phyloP scores from a whole-genome alignment of 2,888 invertebrate genomes.

The Erebia aethiops region DNA sequence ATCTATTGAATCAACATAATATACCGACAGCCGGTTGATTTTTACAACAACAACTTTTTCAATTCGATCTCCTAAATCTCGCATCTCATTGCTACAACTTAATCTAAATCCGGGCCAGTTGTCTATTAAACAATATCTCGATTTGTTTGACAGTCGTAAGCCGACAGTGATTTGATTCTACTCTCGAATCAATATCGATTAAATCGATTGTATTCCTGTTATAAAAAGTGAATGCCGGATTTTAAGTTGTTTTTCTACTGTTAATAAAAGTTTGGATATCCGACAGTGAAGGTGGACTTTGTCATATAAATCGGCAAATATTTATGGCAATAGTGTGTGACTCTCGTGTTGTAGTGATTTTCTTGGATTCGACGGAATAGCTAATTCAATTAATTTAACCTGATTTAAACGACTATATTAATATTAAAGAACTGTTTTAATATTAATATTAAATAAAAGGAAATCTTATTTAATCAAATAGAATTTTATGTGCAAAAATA shows the following conservation, averaged over 20 bases:
- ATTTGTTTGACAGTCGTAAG: background rate
- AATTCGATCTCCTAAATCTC: background rate
- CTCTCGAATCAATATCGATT: slow-evolving; percentile 1
- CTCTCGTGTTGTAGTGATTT: background rate
- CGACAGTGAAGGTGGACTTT: slow-evolving; percentile 5
- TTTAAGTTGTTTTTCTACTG: background rate
- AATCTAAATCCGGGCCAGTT: background rate
- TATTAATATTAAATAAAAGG: too few relatives aligned
- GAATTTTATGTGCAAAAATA: background rate
- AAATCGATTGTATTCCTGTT: slow-evolving; percentile 7
- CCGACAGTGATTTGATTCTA: slow-evolving; percentile 1
- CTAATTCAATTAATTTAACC: background rate
- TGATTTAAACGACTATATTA: too few relatives aligned
- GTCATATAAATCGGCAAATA: background rate
- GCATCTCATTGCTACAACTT: background rate
- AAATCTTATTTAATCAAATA: too few relatives aligned
- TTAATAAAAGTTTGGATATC: background rate
- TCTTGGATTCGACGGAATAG: background rate
- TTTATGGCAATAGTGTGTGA: background rate
- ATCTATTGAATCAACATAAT: background rate
- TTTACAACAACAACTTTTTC: too few relatives aligned
- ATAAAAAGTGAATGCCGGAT: slow-evolving; percentile 8
- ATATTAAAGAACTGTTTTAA: too few relatives aligned
- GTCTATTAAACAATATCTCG: slow-evolving; percentile 3
- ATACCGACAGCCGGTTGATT: too few relatives aligned